A percentile compares a stretch with the other conserved stretches of the same genome.
Evolutionary conservation across 1,140 invertebrate genomes (phyloP).

Genomic region (Cherax quadricarinatus): DNA sequence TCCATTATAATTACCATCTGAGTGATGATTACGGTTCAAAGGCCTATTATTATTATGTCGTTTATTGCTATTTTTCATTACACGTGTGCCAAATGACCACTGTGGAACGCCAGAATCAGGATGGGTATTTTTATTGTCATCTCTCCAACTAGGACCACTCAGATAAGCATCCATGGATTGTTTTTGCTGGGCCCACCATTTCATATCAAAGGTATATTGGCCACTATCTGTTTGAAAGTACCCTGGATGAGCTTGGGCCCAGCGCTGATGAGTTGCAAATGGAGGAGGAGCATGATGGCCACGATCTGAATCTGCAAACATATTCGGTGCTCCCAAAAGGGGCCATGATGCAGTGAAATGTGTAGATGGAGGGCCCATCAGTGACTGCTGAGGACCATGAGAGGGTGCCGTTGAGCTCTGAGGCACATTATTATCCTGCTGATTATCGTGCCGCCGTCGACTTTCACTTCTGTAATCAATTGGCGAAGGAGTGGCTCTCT

Average conservation of each 20-base stretch:
- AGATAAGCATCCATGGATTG: constrained; percentile 65
- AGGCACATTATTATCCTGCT: constrained; percentile 35
- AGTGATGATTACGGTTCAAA: background rate
- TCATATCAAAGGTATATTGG: constrained; percentile 56
- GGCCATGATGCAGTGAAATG: constrained; percentile 56
- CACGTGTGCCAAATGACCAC: constrained; percentile 63
- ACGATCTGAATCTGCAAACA: constrained; percentile 44
- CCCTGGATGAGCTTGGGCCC: constrained; percentile 52
- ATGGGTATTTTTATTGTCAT: constrained; percentile 40
- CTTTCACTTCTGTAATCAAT: constrained; percentile 71
- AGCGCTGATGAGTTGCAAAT: constrained; percentile 44
- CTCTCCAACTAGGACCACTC: constrained; percentile 45
- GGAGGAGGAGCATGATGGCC: constrained; percentile 36
- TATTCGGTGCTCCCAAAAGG: constrained; percentile 31
- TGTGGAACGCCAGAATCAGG: constrained; percentile 33
- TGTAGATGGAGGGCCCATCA: constrained; percentile 52
- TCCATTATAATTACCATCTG: background rate
- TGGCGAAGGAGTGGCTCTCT: constrained; percentile 59
- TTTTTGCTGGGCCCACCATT: constrained; percentile 71
- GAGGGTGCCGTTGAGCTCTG: constrained; percentile 35
- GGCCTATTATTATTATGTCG: background rate
- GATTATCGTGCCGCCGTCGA: constrained; percentile 51
- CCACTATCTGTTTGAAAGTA: constrained; percentile 39
- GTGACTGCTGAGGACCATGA: constrained; percentile 45
- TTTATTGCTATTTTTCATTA: constrained; percentile 37